Base-by-base conservation (phyloP, 1,140 invertebrate species). In the Rhizoglyphus robini region DNA sequence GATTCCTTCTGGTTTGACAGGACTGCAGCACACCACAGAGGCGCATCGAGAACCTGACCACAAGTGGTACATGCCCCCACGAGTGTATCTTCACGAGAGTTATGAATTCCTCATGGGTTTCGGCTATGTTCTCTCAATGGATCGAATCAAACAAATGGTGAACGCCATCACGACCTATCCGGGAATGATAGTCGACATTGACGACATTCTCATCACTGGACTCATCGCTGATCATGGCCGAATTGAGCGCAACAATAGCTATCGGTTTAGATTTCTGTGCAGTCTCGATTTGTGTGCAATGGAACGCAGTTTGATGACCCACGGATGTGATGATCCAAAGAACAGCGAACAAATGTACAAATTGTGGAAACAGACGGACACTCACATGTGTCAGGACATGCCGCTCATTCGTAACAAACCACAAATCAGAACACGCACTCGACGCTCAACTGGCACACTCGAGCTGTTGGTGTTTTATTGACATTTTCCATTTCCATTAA, bases 41-140 rank as follows among this genome's bases (percentile, higher is more conserved):
- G 88, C 88, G 0, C 85, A 89, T 67, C 79, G 88, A 27, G 88
- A 88, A 69, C 84, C 75, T 61, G 76, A 76, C 30, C 88, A 86
- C 46, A 91, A 91, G 72, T 91, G 91, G 74, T 91, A 85, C 73
- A 84, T 91, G 27, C 85, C 87, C 2, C 76, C 77, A 27, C 75
- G 79, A 63, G 86, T 88, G 72, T 92, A 86, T 74, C 20, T 25
- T 4, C n/a, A 11, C 8, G 32, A 5, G n/a, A 8, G 18, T 4
- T 63, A 63, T 49, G 13, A 18, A 4, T 38, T 58, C 18, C n/a
- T 63, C 3, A 25, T 23, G 11, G 61, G 61, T 11, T 58, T 63
- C 32, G 36, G 61, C 23, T 58, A 58, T 23, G n/a, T 60, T 8
- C 11, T 47, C 5, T 18, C 30, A 8, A 29, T 4, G 32, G 25